Percentiles rank a stretch among this genome's conserved stretches.
Evolutionary conservation across 2,888 invertebrate species (phyloP).

Genomic region (Torymus tubicola): DNA sequence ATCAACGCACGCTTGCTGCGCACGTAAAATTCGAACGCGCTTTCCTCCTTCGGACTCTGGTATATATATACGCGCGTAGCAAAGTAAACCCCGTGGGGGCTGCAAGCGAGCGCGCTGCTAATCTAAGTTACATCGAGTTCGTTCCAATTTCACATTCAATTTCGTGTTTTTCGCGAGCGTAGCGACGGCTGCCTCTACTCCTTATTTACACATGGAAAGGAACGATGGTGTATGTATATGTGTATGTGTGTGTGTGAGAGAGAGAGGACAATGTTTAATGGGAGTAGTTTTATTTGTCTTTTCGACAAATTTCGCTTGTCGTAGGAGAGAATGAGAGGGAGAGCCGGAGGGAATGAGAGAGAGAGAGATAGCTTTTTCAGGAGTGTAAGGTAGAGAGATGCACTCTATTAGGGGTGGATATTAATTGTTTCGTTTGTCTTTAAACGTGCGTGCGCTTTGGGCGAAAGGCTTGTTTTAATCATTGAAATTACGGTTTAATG

Average conservation of each 20-base stretch:
- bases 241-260: not conserved
- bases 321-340: no score
- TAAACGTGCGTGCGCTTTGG: no score
- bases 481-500: no score
- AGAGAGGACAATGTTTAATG: conserved; percentile 6
- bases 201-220: conserved; percentile 19
- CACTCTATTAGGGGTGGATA: no score
- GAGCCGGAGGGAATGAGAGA: no score
- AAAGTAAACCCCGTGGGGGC: conserved; percentile 36
- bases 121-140: conserved; percentile 38
- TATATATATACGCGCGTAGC: not conserved
- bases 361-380: no score
- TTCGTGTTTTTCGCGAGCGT: conserved; percentile 30
- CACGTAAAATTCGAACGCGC: conserved; percentile 64
- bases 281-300: conserved; percentile 36
- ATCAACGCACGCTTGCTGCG: conserved; percentile 63
- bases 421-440: no score
- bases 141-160: conserved; percentile 43
- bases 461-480: no score
- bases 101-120: not conserved
- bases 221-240: not conserved
- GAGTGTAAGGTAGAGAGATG: no score
- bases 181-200: not conserved
- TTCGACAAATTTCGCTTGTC: conserved; percentile 13
- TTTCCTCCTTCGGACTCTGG: conserved; percentile 43